These are phyloP conservation scores for Anser cygnoides DNA, from an alignment of 2,113 vertebrate genomes.

Conservation along the genomic window DNA sequence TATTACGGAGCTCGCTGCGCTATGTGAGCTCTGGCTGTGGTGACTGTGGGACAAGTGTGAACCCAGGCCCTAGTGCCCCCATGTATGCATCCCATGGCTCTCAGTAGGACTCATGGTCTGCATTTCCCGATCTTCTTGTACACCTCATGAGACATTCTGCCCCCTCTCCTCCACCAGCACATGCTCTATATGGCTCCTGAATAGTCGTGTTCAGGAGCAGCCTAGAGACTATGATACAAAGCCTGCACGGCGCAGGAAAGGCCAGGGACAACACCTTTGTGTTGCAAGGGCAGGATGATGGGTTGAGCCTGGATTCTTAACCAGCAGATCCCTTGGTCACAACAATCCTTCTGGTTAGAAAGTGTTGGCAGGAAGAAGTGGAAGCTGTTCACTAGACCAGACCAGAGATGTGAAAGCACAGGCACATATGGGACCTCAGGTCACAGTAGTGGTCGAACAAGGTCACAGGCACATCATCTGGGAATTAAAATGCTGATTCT, in stretches of 20 bases:
- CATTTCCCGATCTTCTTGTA: not conserved
- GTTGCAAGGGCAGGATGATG: not conserved
- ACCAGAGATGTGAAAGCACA: not conserved
- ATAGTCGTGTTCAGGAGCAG: not conserved
- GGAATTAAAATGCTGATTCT: not conserved
- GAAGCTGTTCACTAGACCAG: not conserved
- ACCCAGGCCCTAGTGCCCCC: not conserved
- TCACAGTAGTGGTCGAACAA: accelerated
- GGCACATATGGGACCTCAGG: not conserved
- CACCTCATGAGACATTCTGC: not conserved
- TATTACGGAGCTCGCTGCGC: not conserved
- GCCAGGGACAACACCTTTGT: not conserved
- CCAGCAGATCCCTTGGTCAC: not conserved
- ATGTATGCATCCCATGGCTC: not conserved
- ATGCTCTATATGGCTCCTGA: not conserved
- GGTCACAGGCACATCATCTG: not conserved
- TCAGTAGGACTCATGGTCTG: accelerated
- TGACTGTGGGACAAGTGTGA: accelerated
- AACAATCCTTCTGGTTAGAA: not conserved
- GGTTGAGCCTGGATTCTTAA: not conserved
- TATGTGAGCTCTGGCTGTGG: not conserved
- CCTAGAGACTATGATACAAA: not conserved
- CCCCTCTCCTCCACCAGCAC: not conserved
- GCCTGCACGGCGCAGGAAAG: not conserved
- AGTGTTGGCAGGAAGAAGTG: not conserved